phyloP scores from a whole-genome alignment of 2,113 vertebrate species.

The Corydoras maculifer region DNA sequence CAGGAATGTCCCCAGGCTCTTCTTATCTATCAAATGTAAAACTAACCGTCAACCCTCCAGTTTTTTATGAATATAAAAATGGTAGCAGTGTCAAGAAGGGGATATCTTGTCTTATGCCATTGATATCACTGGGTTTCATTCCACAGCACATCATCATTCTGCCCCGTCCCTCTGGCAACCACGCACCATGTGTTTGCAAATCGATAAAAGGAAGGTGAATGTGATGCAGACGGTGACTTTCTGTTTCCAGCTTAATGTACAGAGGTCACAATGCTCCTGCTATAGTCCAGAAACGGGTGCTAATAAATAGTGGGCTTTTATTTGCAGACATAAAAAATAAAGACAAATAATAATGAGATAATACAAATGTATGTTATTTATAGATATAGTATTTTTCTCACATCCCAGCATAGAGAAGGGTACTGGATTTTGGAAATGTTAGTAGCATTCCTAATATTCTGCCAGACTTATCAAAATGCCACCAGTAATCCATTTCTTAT shows the following conservation, averaged over 20 bases:
- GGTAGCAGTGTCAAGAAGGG: slow-evolving; percentile 10
- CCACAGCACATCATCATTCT: slow-evolving; percentile 36
- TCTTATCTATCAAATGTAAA: slow-evolving; percentile 28
- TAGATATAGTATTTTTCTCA: background rate
- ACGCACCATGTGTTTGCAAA: slow-evolving; percentile 32
- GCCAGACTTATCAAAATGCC: background rate
- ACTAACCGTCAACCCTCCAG: slow-evolving; percentile 15
- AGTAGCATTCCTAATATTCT: background rate
- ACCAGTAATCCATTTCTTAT: slow-evolving; percentile 3
- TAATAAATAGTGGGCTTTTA: background rate
- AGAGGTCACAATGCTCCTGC: slow-evolving; percentile 6
- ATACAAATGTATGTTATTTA: background rate
- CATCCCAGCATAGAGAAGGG: background rate
- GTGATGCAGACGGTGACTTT: slow-evolving; percentile 18
- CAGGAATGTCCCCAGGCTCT: background rate
- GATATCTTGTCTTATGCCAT: slow-evolving; percentile 20
- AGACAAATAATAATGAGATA: no score
- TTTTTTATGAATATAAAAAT: slow-evolving; percentile 13
- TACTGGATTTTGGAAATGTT: background rate
- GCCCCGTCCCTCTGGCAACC: slow-evolving; percentile 17
- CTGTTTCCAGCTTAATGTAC: slow-evolving; percentile 11
- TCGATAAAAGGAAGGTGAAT: slow-evolving; percentile 38
- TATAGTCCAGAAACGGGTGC: background rate
- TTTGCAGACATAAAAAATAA: no score
- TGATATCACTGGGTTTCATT: slow-evolving; percentile 34